Conservation (phyloP, 2,797 vertebrate genomes). For the Sphenopsis melanotis region DNA sequence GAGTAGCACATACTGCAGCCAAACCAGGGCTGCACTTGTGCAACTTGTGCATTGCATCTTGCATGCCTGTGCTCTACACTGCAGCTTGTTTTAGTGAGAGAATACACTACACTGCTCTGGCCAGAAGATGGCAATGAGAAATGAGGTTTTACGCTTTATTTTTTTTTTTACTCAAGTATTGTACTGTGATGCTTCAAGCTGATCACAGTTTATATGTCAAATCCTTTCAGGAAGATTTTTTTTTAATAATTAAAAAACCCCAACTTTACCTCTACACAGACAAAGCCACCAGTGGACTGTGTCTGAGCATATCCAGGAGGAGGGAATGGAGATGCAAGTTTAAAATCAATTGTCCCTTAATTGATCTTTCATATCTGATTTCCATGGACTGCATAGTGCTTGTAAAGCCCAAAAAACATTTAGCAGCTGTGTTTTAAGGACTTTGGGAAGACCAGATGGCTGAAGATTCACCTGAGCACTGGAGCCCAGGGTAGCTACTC, state of each 20-base stretch:
- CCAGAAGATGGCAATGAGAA: constrained; percentile 66
- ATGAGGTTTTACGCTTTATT: constrained; percentile 15
- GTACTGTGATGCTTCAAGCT: neutral
- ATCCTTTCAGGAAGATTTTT: neutral
- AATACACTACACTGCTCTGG: constrained; percentile 32
- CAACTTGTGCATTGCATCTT: neutral
- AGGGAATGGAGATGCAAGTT: neutral
- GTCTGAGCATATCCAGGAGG: neutral
- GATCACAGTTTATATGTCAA: neutral
- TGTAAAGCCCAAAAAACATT: neutral
- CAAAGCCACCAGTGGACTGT: neutral
- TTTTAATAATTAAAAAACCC: neutral
- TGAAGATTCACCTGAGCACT: neutral
- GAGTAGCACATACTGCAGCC: neutral
- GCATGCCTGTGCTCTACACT: neutral
- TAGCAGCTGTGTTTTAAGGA: neutral
- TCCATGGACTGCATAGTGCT: neutral
- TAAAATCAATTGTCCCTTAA: neutral
- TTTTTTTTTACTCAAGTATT: neutral
- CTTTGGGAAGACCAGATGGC: neutral
- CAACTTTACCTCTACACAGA: neutral
- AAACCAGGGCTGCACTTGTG: neutral
- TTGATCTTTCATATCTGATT: neutral
- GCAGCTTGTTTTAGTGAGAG: neutral
- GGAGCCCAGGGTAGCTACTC: neutral